phyloP scores from a whole-genome alignment of 1,140 invertebrate species.

The Sycophaga agraensis region DNA sequence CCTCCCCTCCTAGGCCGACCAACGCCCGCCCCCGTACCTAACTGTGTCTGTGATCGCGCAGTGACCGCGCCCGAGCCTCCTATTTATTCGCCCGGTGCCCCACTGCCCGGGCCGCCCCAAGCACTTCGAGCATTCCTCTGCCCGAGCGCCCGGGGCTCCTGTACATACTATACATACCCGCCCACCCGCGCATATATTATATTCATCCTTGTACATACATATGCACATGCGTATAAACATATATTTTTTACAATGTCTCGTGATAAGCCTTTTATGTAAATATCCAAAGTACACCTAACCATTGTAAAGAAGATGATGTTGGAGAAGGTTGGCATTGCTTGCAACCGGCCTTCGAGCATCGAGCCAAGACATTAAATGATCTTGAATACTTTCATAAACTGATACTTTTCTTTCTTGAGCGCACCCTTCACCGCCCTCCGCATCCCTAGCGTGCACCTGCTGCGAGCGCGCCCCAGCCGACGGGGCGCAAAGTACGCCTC shows the following conservation, averaged over 20 bases:
- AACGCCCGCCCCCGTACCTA: too few relatives aligned
- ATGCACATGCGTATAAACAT: constrained; percentile 10
- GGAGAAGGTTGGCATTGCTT: background rate
- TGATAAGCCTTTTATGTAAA: constrained; percentile 10
- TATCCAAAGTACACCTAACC: background rate
- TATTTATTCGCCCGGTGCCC: too few relatives aligned
- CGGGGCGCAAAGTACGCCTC: background rate
- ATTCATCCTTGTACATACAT: background rate
- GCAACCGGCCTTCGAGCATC: constrained; percentile 1
- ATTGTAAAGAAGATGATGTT: background rate
- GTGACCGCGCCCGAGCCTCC: background rate
- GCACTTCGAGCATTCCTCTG: too few relatives aligned
- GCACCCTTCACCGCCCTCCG: background rate
- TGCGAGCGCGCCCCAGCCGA: too few relatives aligned
- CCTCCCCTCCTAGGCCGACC: too few relatives aligned
- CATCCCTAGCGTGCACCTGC: too few relatives aligned
- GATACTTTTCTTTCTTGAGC: constrained; percentile 4
- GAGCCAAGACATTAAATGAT: constrained; percentile 38
- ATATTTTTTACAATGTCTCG: constrained; percentile 14
- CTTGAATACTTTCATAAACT: constrained; percentile 51
- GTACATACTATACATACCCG: background rate
- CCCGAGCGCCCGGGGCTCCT: too few relatives aligned
- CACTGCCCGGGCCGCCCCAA: too few relatives aligned
- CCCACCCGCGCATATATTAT: background rate
- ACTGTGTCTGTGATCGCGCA: constrained; percentile 48